These are phyloP conservation scores for Periparus ater DNA, from an alignment of 2,797 vertebrate species.

Conservation along the genomic window DNA sequence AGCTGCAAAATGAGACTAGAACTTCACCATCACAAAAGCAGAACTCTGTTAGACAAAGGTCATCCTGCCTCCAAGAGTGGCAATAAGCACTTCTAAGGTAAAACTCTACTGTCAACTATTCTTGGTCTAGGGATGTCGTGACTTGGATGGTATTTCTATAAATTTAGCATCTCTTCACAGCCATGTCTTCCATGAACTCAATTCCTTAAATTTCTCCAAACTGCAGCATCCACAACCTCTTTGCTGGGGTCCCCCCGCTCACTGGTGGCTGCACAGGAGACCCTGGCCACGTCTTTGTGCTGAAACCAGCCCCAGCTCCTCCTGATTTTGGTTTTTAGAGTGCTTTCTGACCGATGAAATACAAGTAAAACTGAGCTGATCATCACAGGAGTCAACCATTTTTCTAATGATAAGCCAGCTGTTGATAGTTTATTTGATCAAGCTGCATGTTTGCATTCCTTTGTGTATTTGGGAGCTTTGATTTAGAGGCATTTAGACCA, in stretches of 20 bases:
- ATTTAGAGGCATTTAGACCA: background rate
- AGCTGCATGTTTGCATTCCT: background rate
- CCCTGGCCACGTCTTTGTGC: background rate
- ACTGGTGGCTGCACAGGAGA: background rate
- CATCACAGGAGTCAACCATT: background rate
- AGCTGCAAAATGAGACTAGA: background rate
- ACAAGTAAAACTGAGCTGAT: background rate
- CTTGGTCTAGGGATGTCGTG: background rate
- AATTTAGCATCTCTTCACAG: background rate
- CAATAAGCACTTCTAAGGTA: background rate
- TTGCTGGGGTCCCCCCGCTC: background rate
- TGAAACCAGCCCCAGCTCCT: background rate
- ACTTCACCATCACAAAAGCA: background rate
- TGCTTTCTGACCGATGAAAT: background rate
- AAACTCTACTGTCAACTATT: background rate
- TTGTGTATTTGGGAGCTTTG: background rate
- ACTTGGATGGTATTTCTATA: background rate
- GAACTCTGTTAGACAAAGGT: background rate
- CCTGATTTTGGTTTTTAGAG: background rate
- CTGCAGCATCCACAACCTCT: background rate
- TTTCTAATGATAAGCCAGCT: background rate
- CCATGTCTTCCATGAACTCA: background rate
- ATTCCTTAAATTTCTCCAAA: background rate
- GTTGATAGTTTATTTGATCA: background rate
- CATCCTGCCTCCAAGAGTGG: background rate